Evolutionary conservation across 1,140 invertebrate genomes (phyloP).

Genomic region (Tyrophagus putrescentiae): DNA sequence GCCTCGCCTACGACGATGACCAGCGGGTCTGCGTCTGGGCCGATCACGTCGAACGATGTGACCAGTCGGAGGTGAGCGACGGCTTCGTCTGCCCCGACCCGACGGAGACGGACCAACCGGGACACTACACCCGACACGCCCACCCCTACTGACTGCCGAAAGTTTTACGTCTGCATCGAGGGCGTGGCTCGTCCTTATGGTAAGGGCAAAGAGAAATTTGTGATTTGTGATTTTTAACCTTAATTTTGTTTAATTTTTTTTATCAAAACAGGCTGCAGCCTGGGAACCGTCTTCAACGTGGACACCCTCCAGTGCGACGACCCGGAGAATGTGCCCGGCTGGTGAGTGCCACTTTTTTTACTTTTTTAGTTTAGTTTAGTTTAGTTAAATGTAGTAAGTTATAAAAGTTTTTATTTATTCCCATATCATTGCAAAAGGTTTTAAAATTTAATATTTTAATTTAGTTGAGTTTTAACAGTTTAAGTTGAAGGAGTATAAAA

Average conservation of each 20-base stretch:
- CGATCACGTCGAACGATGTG: conserved; percentile 48
- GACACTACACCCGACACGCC: conserved; percentile 80
- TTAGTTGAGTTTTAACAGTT: conserved; percentile 2
- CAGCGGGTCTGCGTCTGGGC: conserved; percentile 42
- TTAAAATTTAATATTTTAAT: neutral
- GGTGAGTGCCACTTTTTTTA: conserved; percentile 47
- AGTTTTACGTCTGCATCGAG: conserved; percentile 74
- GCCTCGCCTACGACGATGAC: conserved; percentile 63
- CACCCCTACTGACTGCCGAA: conserved; percentile 86
- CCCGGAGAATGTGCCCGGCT: conserved; percentile 81
- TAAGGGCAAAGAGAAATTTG: conserved; percentile 31
- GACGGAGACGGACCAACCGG: conserved; percentile 45
- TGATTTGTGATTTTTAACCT: neutral
- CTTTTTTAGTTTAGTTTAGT: no score
- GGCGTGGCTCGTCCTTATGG: conserved; percentile 73
- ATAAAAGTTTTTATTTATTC: neutral
- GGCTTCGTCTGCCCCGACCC: conserved; percentile 67
- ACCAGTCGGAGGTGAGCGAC: conserved; percentile 44
- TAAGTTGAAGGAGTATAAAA: no score
- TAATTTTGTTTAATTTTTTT: no score
- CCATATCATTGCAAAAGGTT: no score
- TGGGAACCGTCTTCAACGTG: conserved; percentile 89
- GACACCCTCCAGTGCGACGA: conserved; percentile 81
- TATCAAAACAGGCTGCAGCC: conserved; percentile 51
- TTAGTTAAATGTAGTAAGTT: conserved; percentile 2